Base-by-base conservation (phyloP, 2,797 vertebrate genomes). In the Novumbra hubbsi region DNA sequence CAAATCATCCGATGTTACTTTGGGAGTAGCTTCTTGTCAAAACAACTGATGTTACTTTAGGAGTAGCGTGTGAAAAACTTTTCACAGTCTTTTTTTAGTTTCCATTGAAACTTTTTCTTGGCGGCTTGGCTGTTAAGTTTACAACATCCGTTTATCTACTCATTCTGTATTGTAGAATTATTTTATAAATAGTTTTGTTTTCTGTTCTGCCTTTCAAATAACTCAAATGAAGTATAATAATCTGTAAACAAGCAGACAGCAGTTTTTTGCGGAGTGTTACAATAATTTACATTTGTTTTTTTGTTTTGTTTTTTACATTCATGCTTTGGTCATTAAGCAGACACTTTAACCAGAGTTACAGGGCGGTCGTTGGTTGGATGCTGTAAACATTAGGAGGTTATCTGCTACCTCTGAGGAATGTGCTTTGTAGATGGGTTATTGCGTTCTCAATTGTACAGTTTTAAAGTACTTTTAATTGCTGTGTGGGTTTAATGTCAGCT, bases 81-180 rank as follows among this genome's bases (percentile, higher is more conserved):
- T 78, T 71, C 78, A 80, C 80, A 81, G 76, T 50, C 14, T 65
- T 74, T 82, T 75, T 84, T 89, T 86, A 83, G 86, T 92, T 92
- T 93, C 82, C 78, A 62, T 86, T 86, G 85, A 90, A 91, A 91
- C 89, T 81, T 81, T n/a, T 82, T 79, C 78, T 88, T 84, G 79
- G 83, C 86, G 85, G 84, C 83, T 89, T 78, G 78, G 81, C 81
- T 88, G 87, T 84, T 62, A 24, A 87, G 80, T 48, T 76, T 60
- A 78, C 72, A 66, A 68, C 32, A 79, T 67, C 68, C 67, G 74
- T 70, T 79, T 80, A 74, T 73, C 68, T 14, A 68, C 76, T 55
- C 41, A 27, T 73, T 79, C 57, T 78, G 69, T 75, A 74, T 64
- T 76, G 50, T 85, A 84, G 78, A 81, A 48, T 52, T 81, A 84